Conservation (phyloP, 2,113 vertebrate species). For the Coreoperca whiteheadi region DNA sequence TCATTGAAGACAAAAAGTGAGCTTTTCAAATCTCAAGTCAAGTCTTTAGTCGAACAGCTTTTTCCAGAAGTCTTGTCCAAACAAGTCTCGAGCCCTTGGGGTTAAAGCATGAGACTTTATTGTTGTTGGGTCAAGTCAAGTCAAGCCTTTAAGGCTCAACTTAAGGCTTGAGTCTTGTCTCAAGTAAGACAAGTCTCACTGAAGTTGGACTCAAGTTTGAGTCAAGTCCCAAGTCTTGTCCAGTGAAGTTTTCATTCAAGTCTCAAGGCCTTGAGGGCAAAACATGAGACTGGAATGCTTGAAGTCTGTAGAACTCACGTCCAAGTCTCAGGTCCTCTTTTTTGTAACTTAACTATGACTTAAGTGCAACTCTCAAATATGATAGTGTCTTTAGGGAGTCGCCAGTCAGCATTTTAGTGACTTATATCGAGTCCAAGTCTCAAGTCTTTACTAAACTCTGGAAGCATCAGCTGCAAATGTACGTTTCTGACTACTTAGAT, state of each 20-base stretch:
- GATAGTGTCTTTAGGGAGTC: neutral
- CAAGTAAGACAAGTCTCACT: neutral
- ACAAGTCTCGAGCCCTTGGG: neutral
- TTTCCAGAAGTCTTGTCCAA: neutral
- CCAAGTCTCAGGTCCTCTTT: no score
- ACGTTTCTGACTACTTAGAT: neutral
- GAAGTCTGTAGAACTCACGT: neutral
- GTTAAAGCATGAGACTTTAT: neutral
- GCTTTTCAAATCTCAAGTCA: neutral
- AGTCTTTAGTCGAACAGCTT: neutral
- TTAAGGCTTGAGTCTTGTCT: neutral
- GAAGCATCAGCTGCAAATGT: neutral
- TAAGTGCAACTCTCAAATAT: neutral
- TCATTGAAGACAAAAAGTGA: neutral
- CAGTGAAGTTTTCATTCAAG: no score
- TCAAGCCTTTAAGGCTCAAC: neutral
- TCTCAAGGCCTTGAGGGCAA: neutral
- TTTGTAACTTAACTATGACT: neutral
- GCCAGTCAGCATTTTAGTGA: constrained; percentile 1
- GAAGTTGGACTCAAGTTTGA: neutral
- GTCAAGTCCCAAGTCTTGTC: neutral
- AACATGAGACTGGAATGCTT: neutral
- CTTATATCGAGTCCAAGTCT: neutral
- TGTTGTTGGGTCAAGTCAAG: neutral
- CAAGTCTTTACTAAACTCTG: neutral